Conservation (phyloP, 1,140 invertebrate genomes). For the Drosophila busckii region DNA sequence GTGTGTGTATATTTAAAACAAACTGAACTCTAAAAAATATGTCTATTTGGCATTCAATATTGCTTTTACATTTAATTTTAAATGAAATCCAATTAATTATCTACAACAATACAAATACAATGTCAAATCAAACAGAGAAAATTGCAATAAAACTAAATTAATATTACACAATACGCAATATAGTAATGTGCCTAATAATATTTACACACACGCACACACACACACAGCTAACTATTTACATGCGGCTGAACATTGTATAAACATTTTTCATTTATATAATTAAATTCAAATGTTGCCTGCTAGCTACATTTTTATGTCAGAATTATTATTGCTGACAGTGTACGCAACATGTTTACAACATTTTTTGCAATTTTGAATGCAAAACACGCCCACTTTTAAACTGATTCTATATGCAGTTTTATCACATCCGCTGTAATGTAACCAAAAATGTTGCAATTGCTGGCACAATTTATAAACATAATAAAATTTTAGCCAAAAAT, state of each 20-base stretch:
- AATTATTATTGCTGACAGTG: constrained; percentile 14
- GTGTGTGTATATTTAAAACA: no score
- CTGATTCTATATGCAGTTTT: constrained; percentile 41
- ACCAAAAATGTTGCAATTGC: constrained; percentile 1
- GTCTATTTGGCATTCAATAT: constrained; percentile 33
- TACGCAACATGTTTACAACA: neutral
- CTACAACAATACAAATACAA: constrained; percentile 36
- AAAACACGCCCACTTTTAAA: constrained; percentile 13
- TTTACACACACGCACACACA: neutral
- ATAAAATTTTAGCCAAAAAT: constrained; percentile 15
- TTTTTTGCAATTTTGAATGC: no score
- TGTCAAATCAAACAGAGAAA: constrained; percentile 33
- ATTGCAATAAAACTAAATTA: constrained; percentile 49
- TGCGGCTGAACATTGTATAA: constrained; percentile 9
- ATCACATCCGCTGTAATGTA: constrained; percentile 35
- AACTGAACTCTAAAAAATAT: no score
- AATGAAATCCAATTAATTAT: constrained; percentile 60
- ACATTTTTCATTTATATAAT: constrained; percentile 66
- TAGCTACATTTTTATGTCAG: constrained; percentile 17
- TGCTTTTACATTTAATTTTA: constrained; percentile 34
- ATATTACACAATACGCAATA: constrained; percentile 37
- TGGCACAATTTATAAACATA: constrained; percentile 30
- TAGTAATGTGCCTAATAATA: constrained; percentile 26
- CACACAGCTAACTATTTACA: neutral
- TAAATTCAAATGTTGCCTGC: constrained; percentile 56